Percentiles rank a stretch among this genome's conserved stretches.
These are phyloP conservation scores for Chaetura pelagica DNA, from an alignment of 2,113 vertebrate species.

Conservation along the genomic window DNA sequence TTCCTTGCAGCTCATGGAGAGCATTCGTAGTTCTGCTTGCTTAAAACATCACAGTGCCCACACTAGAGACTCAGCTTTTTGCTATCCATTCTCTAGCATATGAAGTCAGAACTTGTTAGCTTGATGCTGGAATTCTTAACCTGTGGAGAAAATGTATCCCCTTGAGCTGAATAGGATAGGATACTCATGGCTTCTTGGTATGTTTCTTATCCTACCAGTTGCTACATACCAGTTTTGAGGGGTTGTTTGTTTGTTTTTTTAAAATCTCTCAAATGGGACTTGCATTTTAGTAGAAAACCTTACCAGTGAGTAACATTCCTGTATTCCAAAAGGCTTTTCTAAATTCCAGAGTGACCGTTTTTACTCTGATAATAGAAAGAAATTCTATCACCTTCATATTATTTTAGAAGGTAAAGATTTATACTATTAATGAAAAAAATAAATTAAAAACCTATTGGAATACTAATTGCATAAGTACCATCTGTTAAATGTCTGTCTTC, in stretches of 20 bases:
- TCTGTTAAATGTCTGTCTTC: background rate
- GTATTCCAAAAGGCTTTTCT: background rate
- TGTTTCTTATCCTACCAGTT: background rate
- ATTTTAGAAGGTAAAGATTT: background rate
- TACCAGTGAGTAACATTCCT: background rate
- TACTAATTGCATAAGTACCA: background rate
- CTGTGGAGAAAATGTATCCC: background rate
- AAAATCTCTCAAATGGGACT: background rate
- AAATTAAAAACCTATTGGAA: background rate
- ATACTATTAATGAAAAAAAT: background rate
- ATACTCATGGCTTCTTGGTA: background rate
- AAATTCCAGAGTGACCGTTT: background rate
- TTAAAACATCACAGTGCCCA: background rate
- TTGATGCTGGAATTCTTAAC: background rate
- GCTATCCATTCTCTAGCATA: background rate
- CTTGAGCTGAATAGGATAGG: background rate
- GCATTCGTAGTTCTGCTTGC: background rate
- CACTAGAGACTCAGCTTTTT: background rate
- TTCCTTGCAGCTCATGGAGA: background rate
- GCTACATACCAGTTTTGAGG: background rate
- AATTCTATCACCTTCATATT: background rate
- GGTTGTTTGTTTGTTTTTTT: background rate
- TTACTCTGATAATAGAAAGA: background rate
- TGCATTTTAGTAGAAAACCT: background rate
- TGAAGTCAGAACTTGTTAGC: background rate